These are phyloP conservation scores for Riptortus pedestris DNA, from an alignment of 1,140 invertebrate genomes.

Conservation along the genomic window DNA sequence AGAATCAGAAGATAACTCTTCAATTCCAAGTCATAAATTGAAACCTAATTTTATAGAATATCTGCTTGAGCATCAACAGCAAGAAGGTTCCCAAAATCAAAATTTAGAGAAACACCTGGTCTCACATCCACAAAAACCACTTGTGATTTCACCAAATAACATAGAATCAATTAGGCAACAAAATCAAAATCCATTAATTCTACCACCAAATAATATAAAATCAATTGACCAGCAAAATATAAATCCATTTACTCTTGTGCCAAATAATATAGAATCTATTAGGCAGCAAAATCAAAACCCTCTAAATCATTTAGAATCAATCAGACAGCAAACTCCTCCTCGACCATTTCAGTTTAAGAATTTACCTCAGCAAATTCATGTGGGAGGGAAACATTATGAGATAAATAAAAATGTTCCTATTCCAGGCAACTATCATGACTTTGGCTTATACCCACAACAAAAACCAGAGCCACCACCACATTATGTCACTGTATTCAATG, in stretches of 20 bases:
- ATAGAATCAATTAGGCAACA: neutral
- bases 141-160: neutral
- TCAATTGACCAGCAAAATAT: too few relatives aligned
- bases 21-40: neutral
- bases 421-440: neutral
- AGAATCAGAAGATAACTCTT: constrained; percentile 2
- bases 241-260: neutral
- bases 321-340: neutral
- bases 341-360: neutral
- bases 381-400: neutral
- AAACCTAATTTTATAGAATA: neutral
- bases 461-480: neutral
- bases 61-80: neutral
- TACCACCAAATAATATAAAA: too few relatives aligned
- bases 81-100: neutral
- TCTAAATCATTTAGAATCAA: neutral
- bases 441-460: neutral
- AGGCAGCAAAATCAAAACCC: too few relatives aligned
- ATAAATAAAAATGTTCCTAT: neutral
- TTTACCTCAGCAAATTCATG: neutral
- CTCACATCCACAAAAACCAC: neutral
- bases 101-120: too few relatives aligned
- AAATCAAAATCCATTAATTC: too few relatives aligned
- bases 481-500: neutral
- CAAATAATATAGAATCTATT: neutral